Evolutionary conservation across 2,113 vertebrate genomes (phyloP).

Genomic region (Daphoenositta chrysoptera): DNA sequence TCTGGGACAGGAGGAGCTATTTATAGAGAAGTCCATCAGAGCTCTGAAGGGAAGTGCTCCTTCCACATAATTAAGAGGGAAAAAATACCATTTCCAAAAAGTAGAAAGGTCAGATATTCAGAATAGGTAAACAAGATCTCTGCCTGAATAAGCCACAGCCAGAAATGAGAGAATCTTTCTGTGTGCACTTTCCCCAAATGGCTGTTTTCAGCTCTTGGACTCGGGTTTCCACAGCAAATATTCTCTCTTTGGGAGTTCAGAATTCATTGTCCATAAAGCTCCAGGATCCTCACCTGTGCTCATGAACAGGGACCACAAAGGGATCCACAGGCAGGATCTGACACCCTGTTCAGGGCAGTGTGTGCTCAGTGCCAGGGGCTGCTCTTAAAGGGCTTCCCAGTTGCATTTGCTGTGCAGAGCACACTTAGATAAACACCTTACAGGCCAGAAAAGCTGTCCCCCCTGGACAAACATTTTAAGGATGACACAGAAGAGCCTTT

Average conservation of each 20-base stretch:
- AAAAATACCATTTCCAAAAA: constrained; percentile 18
- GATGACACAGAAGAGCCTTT: background rate
- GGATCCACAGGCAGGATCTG: background rate
- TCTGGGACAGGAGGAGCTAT: constrained; percentile 63
- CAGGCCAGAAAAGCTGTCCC: background rate
- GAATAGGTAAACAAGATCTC: constrained; percentile 36
- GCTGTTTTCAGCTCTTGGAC: background rate
- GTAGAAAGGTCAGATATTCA: constrained; percentile 51
- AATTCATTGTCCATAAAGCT: background rate
- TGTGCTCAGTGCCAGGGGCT: background rate
- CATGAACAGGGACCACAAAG: background rate
- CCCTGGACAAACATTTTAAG: background rate
- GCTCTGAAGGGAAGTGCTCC: background rate
- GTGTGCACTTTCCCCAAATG: background rate
- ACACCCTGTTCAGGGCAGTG: background rate
- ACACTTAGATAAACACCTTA: background rate
- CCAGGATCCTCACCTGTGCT: background rate
- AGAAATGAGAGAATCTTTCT: background rate
- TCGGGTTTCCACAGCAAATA: background rate
- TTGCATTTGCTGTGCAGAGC: background rate
- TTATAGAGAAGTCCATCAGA: constrained; percentile 69
- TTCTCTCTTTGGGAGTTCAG: background rate
- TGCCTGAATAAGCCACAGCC: background rate
- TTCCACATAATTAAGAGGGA: constrained; percentile 17
- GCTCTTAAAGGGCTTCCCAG: background rate